Evolutionary conservation across 2,113 vertebrate genomes (phyloP), one percentile per base, ranked within the genome.

Genomic region (Kobus ellipsiprymnus): DNA sequence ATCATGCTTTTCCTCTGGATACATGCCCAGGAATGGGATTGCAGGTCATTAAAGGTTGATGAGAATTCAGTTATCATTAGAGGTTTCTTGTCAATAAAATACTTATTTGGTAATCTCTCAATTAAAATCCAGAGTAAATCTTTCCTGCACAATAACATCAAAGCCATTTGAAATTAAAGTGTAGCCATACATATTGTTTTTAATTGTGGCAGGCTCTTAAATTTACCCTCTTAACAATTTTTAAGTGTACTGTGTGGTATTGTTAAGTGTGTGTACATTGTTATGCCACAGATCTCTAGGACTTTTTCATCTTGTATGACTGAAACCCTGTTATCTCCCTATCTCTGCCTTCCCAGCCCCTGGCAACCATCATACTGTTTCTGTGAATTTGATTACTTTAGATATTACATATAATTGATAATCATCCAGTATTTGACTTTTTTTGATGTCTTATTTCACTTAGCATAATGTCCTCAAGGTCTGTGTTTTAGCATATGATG

Each of bases 71-170:
- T 77, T 82, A 83, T n/a, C 21, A 83, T 77, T 57, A 17, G 82
- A 89, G 80, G 25, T 5, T 36, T 80, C 94, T 90, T 97, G n/a
- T 81, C 95, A 52, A 89, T 74, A 95, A 87, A 90, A 33, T 90
- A 77, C 29, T 67, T 85, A 52, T 11, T 83, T 95, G 57, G 40
- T 88, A 57, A 12, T 94, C 57, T 86, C 78, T 90, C n/a, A 78
- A 77, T 95, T 64, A 67, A 95, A 77, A 71, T 55, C 78, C 1
- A 64, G 77, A 89, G 33, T 71, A 90, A 62, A 85, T 74, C 36
- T 93, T 96, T 92, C 40, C n/a, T 62, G 14, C 2, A n/a, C 44
- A 40, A 44, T 71, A 59, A 50, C 52, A 83, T 27, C 13, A 78
- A 48, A 59, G 52, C 62, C 52, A 57, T 74, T 95, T 95, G 57